A percentile compares a stretch with the other conserved stretches of the same genome.
These are phyloP conservation scores for Nicator chloris DNA, from an alignment of 2,113 vertebrate genomes.

Conservation along the genomic window DNA sequence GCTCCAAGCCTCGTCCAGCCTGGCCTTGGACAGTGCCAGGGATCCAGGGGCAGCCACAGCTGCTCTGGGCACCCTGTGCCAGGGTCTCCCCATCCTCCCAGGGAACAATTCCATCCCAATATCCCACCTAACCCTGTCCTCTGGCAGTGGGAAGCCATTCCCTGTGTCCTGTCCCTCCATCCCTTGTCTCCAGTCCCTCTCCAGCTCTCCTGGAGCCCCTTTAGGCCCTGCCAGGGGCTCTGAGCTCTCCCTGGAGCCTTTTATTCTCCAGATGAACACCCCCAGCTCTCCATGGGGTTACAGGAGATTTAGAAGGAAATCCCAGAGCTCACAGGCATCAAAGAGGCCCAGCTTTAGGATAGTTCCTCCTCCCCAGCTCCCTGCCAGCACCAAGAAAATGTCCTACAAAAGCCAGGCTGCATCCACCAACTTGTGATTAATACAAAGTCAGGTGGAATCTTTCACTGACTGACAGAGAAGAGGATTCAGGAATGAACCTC, in stretches of 20 bases:
- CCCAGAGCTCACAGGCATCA: neutral
- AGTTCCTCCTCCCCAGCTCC: neutral
- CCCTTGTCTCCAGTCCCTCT: neutral
- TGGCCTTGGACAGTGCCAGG: neutral
- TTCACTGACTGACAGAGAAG: neutral
- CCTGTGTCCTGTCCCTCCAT: neutral
- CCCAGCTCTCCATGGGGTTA: neutral
- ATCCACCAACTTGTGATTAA: neutral
- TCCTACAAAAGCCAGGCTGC: neutral
- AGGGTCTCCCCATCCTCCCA: neutral
- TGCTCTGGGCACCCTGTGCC: neutral
- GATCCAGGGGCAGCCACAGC: neutral
- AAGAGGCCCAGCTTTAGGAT: neutral
- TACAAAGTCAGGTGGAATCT: neutral
- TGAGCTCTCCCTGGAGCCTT: neutral
- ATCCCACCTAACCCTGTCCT: neutral
- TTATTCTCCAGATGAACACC: accelerated
- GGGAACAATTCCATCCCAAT: neutral
- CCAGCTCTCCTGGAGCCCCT: neutral
- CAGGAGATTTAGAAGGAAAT: neutral
- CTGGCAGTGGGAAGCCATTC: neutral
- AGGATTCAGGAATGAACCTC: neutral
- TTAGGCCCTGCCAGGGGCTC: neutral
- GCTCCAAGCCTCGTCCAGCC: neutral
- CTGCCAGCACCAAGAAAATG: neutral